Evolutionary conservation across 1,140 invertebrate genomes (phyloP).

Genomic region (Gryllus bimaculatus): DNA sequence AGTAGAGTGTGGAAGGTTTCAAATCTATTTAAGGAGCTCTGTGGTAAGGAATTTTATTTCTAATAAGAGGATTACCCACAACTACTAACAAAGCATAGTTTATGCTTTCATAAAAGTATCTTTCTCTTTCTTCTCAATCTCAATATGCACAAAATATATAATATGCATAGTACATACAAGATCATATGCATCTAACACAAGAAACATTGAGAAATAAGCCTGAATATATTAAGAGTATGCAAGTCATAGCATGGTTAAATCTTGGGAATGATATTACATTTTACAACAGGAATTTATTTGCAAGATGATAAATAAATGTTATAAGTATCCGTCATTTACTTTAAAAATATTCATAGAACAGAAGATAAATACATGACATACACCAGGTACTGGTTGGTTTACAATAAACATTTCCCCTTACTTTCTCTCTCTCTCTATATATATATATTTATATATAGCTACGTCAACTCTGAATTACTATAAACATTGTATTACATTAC

Average conservation of each 20-base stretch:
- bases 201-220: background rate
- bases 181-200: background rate
- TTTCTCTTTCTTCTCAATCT: background rate
- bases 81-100: no score
- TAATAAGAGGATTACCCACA: no score
- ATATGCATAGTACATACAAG: background rate
- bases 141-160: background rate
- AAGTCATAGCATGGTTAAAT: background rate
- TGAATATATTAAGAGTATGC: background rate
- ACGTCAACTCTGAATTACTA: background rate
- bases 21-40: no score
- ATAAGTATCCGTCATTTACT: background rate
- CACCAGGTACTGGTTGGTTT: no score
- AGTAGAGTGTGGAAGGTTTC: no score
- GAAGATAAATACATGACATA: no score
- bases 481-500: background rate
- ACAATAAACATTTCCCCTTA: no score
- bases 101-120: background rate
- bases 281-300: background rate
- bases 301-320: background rate
- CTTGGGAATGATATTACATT: background rate
- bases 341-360: background rate
- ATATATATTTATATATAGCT: background rate
- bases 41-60: no score
- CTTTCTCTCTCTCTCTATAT: no score